A percentile compares a stretch with the other conserved stretches of the same genome.
These are phyloP conservation scores for Sycophaga agraensis DNA, from an alignment of 1,140 invertebrate species.

Conservation along the genomic window DNA sequence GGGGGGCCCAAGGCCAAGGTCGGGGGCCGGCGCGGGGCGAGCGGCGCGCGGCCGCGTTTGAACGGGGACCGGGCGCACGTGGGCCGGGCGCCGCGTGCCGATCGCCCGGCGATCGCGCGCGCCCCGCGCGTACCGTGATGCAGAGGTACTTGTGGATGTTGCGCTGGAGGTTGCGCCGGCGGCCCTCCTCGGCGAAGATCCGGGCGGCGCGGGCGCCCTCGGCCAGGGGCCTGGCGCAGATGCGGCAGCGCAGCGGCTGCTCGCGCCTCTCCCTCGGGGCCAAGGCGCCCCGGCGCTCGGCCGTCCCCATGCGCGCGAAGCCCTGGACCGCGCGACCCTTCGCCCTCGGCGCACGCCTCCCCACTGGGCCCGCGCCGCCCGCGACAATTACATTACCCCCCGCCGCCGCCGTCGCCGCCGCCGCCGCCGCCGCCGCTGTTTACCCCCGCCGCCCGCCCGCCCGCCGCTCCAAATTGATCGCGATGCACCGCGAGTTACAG, in stretches of 20 bases:
- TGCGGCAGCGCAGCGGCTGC: constrained; percentile 50
- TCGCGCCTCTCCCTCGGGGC: not conserved
- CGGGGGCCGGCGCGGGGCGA: not conserved
- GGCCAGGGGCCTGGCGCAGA: constrained; percentile 55
- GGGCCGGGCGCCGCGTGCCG: not conserved
- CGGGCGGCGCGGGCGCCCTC: constrained; percentile 41
- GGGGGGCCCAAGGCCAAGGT: constrained; percentile 15
- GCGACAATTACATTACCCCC: no score
- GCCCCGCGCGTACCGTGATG: constrained; percentile 60
- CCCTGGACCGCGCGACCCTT: no score
- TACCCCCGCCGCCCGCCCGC: not conserved
- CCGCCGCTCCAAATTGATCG: no score
- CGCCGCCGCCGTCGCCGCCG: not conserved
- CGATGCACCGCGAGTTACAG: no score
- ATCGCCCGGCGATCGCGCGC: not conserved
- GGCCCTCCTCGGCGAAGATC: constrained; percentile 60
- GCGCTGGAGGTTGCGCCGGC: constrained; percentile 54
- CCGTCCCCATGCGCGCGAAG: not conserved
- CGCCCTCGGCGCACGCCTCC: no score
- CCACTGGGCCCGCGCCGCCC: no score
- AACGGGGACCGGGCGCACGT: not conserved
- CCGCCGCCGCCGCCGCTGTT: not conserved
- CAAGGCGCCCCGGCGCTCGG: no score
- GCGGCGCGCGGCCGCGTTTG: not conserved
- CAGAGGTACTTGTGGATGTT: constrained; percentile 63